A percentile compares a stretch with the other conserved stretches of the same genome.
These are phyloP conservation scores for Montipora foliosa DNA, from an alignment of 64 coral and sea anemone genomes.

Conservation along the genomic window DNA sequence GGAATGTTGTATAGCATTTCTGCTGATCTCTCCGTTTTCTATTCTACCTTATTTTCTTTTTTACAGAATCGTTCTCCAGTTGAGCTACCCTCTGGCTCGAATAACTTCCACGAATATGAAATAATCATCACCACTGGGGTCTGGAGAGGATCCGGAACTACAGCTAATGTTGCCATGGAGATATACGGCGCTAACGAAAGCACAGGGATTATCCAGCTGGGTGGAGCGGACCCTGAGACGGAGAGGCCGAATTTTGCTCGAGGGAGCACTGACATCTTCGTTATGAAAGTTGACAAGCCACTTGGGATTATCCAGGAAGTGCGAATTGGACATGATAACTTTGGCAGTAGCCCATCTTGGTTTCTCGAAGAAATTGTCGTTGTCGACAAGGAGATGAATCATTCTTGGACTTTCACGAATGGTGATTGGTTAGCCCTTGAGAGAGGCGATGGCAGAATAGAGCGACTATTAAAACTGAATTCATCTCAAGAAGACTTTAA, in stretches of 20 bases:
- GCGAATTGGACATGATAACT: conserved; percentile 63
- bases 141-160: conserved; percentile 73
- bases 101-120: conserved; percentile 54
- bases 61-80: neutral
- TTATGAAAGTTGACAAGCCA: conserved; percentile 46
- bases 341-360: conserved; percentile 52
- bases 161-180: conserved; percentile 57
- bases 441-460: conserved; percentile 42
- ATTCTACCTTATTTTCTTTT: neutral
- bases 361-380: conserved; percentile 57
- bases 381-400: conserved; percentile 8
- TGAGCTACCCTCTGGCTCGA: conserved; percentile 8
- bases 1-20: too few species aligned
- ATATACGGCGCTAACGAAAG: conserved; percentile 58
- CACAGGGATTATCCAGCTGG: conserved; percentile 37
- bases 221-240: neutral
- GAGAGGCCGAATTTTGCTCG: neutral
- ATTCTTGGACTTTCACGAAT: conserved; percentile 2
- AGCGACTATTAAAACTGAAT: neutral
- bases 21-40: too few species aligned
- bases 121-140: conserved; percentile 66
- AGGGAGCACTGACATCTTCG: conserved; percentile 44
- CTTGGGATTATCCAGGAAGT: conserved; percentile 38
- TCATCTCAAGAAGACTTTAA: neutral
- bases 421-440: conserved; percentile 50